Evolutionary conservation across 2,888 invertebrate genomes (phyloP), one percentile per base, ranked within the genome.

Genomic region (Sinohyriopsis cumingii): DNA sequence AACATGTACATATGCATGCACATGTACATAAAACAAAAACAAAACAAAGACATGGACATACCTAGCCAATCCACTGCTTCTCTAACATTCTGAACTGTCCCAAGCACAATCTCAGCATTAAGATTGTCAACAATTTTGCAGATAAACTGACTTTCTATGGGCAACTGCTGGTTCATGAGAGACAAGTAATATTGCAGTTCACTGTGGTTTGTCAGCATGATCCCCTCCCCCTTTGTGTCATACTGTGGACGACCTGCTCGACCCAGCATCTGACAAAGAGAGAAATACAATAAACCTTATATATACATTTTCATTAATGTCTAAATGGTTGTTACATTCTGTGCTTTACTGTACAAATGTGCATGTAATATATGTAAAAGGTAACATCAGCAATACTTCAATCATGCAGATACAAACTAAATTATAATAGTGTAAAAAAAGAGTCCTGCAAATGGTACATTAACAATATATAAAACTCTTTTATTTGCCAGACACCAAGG

Each of bases 181-280:
- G 98, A 99, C 28, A 99, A 92, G 91, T 99, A 99, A 91, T 98
- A 99, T 86, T 99, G 98, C 15, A 99, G 93, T 90, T 99, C 99
- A 76, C 96, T 96, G 91, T 99, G 99, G 90, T 99, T 99, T 0
- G 99, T 99, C 67, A 99, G 98, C 55, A 99, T 93, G 85, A 99
- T 98, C 71, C 99, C 93, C 91, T 96, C 96, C 72, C 97, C 99
- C 91, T 98, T 97, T 0, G 96, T 97, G 88, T 99, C 99, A 90
- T 98, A 99, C 91, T 98, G 98, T 0, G 99, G 99, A 25, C 99
- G 93, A 72, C 99, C 99, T 64, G 99, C 99, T 83, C 99, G 92
- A 69, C 99, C 99, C 88, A 99, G 91, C 99, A 99, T 99, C 91
- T 93, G 81, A 65, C 84, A 82, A 24, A 45, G 33, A 12, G 18